Evolutionary conservation across 2,113 vertebrate species (phyloP), one percentile per base, ranked within the genome.

Genomic region (Calypte anna): DNA sequence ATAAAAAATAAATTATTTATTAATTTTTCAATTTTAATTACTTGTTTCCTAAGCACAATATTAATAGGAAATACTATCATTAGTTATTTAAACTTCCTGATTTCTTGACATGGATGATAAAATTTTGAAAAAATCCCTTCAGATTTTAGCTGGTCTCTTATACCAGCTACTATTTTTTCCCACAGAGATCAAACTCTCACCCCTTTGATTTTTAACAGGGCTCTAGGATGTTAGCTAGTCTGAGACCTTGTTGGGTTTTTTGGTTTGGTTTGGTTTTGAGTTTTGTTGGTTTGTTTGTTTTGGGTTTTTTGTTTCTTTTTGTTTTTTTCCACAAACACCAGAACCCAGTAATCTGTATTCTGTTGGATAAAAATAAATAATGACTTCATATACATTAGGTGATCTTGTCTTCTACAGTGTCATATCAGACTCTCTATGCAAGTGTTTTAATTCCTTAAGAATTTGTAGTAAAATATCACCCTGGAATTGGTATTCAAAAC

Each of bases 401-500:
- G n/a, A 67, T n/a, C 28, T 91, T 66, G 38, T 63, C 15, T 75
- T 88, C 46, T 33, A 51, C 7, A 33, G 6, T 61, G 44, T 83
- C 13, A 19, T 85, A 70, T 58, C 50, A 73, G 36, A 59, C 6
- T 57, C 36, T 70, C 13, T 24, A 83, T 82, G 24, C 6, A 77
- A 79, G 8, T 28, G 8, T 25, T 80, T 77, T 72, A 53, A 53
- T 48, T 9, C 18, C 48, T 83, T 80, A 62, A 76, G 14, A 30
- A 72, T 79, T 5, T 0, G 18, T 30, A 82, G 15, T 25, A 93
- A 91, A 64, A 61, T 38, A 54, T 55, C 36, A 69, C 54, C 48
- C 63, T 86, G 66, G 82, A 88, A 94, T 20, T 90, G n/a, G 8
- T 58, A 80, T 91, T 84, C 24, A 38, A 61, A 84, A 90, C 76